Conservation (phyloP, 2,113 vertebrate species). For the Pionites leucogaster region DNA sequence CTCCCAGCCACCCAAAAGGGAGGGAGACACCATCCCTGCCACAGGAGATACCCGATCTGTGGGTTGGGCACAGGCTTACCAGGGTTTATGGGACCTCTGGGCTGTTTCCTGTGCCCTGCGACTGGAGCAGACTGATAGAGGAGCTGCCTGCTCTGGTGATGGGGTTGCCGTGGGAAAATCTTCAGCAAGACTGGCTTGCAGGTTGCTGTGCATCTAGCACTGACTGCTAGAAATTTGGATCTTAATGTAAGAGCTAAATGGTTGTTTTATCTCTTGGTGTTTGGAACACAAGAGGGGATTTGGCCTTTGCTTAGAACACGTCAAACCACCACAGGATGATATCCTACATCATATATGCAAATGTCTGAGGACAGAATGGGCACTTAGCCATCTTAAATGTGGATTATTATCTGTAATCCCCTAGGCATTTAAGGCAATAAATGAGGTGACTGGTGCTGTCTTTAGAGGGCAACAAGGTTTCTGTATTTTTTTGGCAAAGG, state of each 20-base stretch:
- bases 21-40: neutral
- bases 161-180: neutral
- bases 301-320: neutral
- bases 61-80: neutral
- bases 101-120: neutral
- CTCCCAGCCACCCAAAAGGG: neutral
- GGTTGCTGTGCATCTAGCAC: neutral
- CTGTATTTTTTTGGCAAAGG: neutral
- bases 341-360: neutral
- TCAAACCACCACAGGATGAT: neutral
- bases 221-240: neutral
- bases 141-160: neutral
- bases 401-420: neutral
- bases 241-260: neutral
- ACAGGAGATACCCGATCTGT: rapidly evolving
- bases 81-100: neutral
- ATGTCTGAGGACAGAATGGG: neutral
- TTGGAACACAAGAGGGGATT: neutral
- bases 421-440: neutral
- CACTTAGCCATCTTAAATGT: neutral
- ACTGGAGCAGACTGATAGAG: neutral
- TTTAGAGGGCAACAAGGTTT: neutral
- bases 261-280: neutral
- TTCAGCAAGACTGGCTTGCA: neutral
- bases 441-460: neutral